phyloP scores from a whole-genome alignment of 2,113 vertebrate species.

The Centropus bengalensis region DNA sequence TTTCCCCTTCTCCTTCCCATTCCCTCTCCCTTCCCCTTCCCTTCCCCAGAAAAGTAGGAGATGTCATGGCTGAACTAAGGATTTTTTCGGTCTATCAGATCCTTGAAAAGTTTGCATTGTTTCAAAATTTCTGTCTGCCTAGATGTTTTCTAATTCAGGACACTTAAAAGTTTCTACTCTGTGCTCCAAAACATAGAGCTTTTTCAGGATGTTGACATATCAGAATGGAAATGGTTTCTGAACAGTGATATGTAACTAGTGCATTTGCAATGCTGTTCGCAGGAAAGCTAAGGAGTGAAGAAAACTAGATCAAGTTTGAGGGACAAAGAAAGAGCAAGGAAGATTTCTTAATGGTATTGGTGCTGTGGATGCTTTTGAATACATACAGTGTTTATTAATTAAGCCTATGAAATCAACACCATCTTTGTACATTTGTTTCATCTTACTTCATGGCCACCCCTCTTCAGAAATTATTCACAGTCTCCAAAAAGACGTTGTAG shows the following conservation, averaged over 20 bases:
- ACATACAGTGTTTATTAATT: background rate
- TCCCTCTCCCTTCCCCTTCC: too few relatives aligned
- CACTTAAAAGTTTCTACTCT: background rate
- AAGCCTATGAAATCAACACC: background rate
- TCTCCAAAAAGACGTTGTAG: background rate
- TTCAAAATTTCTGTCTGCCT: background rate
- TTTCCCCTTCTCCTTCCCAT: too few relatives aligned
- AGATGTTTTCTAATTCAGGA: background rate
- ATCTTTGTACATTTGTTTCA: background rate
- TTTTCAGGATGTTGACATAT: background rate
- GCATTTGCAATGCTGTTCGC: background rate
- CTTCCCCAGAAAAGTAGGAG: background rate
- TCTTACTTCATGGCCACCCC: background rate
- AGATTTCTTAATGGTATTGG: background rate
- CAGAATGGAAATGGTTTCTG: background rate
- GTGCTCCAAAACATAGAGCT: background rate
- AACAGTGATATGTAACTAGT: background rate
- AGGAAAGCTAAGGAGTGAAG: background rate
- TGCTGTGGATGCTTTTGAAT: background rate
- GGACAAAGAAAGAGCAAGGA: background rate
- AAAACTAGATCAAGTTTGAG: background rate
- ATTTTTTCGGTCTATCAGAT: too few relatives aligned
- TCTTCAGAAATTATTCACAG: background rate
- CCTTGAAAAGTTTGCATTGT: background rate
- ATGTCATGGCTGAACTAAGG: background rate